Base-by-base conservation (phyloP, 2,113 vertebrate species). In the Heterocephalus glaber region DNA sequence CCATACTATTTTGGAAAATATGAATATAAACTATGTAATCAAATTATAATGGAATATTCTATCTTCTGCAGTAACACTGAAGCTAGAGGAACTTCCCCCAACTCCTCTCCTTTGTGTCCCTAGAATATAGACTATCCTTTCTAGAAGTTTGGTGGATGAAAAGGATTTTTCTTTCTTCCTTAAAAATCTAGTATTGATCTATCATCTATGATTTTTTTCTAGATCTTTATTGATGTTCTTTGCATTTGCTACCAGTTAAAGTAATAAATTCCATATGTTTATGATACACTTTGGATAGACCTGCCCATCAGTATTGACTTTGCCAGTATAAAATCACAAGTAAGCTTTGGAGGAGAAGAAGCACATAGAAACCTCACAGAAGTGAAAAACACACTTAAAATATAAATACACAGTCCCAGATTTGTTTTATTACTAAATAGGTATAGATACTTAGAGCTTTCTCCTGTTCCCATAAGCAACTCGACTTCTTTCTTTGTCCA, bases 371-470 rank as follows among this genome's bases (percentile, higher is more conserved):
- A 87, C 33, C 28, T 92, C 22, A 52, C 24, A 66, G 35, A 8
- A 85, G 30, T 85, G n/a, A 94, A 88, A 92, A 58, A 30, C 56
- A 77, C 54, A 90, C 47, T 88, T 92, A 76, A 86, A 91, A 63
- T 63, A 80, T 52, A 79, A 95, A 82, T 52, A 84, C 11, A 70
- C 30, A 81, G 22, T 14, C 41, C 22, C 35, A 47, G 7, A 54
- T 95, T 24, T 81, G 49, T 84, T 96, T 82, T 60, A 65, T 87
- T 96, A 30, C 77, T 70, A 61, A 90, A 63, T 58, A 89, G 33
- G 28, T 58, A 56, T 85, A 74, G 52, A 60, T 72, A 81, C 41
- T 80, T 88, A 56, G 41, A 82, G 19, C 74, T 90, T 79, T 56
- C 38, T 87, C 86, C 44, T 87, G 11, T 76, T 84, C 19, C 54